Conservation (phyloP, 2,888 invertebrate species). For the Stenotaenia linearis region DNA sequence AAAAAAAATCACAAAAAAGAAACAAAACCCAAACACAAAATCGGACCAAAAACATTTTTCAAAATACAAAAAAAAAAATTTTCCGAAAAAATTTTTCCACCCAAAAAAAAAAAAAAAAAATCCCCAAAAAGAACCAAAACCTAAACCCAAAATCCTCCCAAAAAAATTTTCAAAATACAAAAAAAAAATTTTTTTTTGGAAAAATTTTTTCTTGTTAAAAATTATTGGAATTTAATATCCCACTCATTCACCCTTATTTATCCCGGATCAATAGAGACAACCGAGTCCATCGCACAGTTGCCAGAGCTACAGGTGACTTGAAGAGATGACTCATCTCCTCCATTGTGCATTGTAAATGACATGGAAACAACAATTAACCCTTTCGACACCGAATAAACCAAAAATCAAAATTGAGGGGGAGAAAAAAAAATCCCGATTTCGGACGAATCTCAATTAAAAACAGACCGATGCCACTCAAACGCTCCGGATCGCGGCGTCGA, state of each 20-base stretch:
- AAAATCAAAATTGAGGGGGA: background rate
- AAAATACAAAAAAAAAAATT: background rate
- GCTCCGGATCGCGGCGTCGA: background rate
- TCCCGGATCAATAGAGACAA: background rate
- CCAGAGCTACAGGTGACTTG: slow-evolving; percentile 8
- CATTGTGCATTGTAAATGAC: background rate
- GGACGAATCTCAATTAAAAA: background rate
- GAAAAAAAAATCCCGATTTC: background rate
- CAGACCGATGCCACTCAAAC: background rate
- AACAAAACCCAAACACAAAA: background rate
- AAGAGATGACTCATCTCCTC: background rate
- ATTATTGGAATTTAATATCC: too few relatives aligned
- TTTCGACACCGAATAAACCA: too few relatives aligned
- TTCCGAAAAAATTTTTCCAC: background rate
- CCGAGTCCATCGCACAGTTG: background rate
- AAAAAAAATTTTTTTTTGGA: too few relatives aligned
- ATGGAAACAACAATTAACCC: background rate
- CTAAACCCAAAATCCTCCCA: background rate
- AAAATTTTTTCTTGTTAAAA: too few relatives aligned
- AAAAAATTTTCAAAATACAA: too few relatives aligned
- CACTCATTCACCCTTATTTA: background rate
- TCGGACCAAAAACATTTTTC: background rate
- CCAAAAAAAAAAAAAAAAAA: background rate
- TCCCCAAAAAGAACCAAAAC: too few relatives aligned
- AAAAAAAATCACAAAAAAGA: background rate